Percentiles rank a stretch among this genome's conserved stretches.
Evolutionary conservation across 2,797 vertebrate species (phyloP).

Genomic region (Octomys mimax): DNA sequence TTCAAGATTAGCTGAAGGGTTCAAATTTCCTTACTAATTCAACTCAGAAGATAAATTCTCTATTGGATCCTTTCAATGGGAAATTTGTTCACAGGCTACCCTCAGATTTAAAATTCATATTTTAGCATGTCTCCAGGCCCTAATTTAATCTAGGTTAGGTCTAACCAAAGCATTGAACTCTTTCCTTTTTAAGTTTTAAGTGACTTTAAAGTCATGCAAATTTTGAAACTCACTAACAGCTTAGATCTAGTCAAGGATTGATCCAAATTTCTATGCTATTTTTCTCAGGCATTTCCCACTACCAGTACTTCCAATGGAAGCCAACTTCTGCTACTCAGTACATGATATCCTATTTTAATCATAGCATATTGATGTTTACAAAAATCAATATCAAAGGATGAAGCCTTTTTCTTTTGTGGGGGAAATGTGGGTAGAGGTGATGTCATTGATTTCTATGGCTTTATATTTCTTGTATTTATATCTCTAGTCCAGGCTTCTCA

Average conservation of each 20-base stretch:
- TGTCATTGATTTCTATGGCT: slow-evolving; percentile 67
- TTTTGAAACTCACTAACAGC: slow-evolving; percentile 52
- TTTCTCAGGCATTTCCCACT: slow-evolving; percentile 46
- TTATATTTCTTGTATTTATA: slow-evolving; percentile 75
- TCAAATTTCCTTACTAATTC: not conserved
- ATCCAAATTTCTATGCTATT: slow-evolving; percentile 54
- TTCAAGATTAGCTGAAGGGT: not conserved
- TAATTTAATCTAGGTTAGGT: slow-evolving; percentile 8
- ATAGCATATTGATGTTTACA: not conserved
- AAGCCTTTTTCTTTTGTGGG: slow-evolving; percentile 50
- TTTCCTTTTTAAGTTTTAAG: slow-evolving; percentile 49
- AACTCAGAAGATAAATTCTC: not conserved
- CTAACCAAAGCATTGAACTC: not conserved
- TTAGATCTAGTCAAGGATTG: slow-evolving; percentile 44
- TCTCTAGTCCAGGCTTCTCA: slow-evolving; percentile 69
- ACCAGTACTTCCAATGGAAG: not conserved
- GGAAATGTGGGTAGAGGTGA: slow-evolving; percentile 61
- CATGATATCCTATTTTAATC: slow-evolving; percentile 38
- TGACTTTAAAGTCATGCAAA: slow-evolving; percentile 45
- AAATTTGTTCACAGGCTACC: not conserved
- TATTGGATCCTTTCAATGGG: not conserved
- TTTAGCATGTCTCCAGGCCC: not conserved
- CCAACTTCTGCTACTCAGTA: slow-evolving; percentile 23
- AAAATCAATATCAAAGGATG: slow-evolving; percentile 67
- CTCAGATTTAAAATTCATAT: slow-evolving; percentile 23